Base-by-base conservation (phyloP, 2,888 invertebrate genomes). In the Cephus nigrinus region DNA sequence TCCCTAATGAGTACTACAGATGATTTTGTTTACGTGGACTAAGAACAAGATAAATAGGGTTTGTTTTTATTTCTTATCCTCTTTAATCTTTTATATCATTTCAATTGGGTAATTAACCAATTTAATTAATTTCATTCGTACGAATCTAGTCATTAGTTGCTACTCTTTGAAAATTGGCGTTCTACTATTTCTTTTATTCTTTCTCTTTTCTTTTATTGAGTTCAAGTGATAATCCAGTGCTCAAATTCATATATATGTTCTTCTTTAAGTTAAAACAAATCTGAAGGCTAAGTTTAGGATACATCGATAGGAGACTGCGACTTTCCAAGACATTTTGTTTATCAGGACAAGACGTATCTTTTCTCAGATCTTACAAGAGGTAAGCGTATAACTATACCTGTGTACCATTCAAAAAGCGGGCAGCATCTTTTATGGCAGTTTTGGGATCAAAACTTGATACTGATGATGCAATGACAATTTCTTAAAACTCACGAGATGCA, bases 111-210 rank as follows among this genome's bases (percentile, higher is more conserved):
- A 55, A 55, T 55, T 55, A 55, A 23, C 23, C 23, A 9, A 55
- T 40, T 15, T 40, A 15, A 40, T 40, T 1, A 9, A 12, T 74
- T 74, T 74, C 74, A 33, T 74, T 74, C 12, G 30, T 74, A 32
- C 36, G 30, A 74, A 23, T 74, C 74, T 74, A 74, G 74, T 74
- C 74, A 74, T 23, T 32, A 74, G 34, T 74, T 74, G 35, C 36
- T 33, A 35, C 74, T n/a, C 35, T 33, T 74, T 35, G 5, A 23
- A 71, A 31, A 15, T 32, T 23, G 33, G 32, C 71, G 55, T 55
- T 55, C 23, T 55, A 55, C 23, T 55, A 23, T 23, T 55, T 55
- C 55, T 2, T 23, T 9, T 23, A 55, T 55, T 55, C 55, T 55
- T 55, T 55, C 36, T 55, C 55, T 55, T 55, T 23, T 55, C 23